Evolutionary conservation across 1,140 invertebrate species (phyloP).

Genomic region (Ceratina australensis): DNA sequence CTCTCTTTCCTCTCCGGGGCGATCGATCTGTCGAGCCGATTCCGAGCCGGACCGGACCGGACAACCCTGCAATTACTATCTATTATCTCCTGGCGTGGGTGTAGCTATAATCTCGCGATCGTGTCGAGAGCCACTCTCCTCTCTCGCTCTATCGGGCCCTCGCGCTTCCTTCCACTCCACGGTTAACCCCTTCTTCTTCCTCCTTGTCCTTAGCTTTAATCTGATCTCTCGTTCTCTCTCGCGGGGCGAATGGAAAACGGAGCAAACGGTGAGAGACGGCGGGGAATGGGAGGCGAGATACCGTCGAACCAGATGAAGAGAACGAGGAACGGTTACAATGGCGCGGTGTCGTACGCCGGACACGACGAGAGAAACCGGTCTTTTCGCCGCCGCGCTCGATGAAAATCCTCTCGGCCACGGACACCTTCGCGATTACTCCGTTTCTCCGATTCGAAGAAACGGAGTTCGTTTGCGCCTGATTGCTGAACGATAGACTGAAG

Average conservation of each 20-base stretch:
- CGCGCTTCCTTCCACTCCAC: constrained; percentile 8
- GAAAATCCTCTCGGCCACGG: constrained; percentile 25
- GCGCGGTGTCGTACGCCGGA: constrained; percentile 27
- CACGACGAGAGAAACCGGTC: constrained; percentile 31
- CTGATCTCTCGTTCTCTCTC: constrained; percentile 16
- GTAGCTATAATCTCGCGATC: constrained; percentile 68
- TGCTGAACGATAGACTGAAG: neutral
- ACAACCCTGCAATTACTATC: constrained; percentile 68
- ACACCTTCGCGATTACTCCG: constrained; percentile 12
- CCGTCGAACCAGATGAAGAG: constrained; percentile 35
- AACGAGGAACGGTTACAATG: constrained; percentile 38
- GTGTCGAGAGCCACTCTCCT: constrained; percentile 63
- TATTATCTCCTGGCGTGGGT: constrained; percentile 68
- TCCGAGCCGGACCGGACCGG: constrained; percentile 58
- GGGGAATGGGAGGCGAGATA: constrained; percentile 6
- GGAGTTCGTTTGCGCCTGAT: neutral
- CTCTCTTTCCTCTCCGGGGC: constrained; percentile 51
- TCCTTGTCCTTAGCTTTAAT: neutral
- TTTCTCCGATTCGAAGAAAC: neutral
- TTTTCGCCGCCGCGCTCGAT: constrained; percentile 16
- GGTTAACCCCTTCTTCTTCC: neutral
- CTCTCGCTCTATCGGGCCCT: constrained; percentile 14
- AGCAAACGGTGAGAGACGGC: constrained; percentile 24
- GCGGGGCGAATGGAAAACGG: constrained; percentile 22
- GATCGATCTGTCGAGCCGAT: constrained; percentile 66